A percentile compares a stretch with the other conserved stretches of the same genome.
Conservation (phyloP, 53 echinoderm and acorn worm genomes). For the Temnopleurus reevesii region DNA sequence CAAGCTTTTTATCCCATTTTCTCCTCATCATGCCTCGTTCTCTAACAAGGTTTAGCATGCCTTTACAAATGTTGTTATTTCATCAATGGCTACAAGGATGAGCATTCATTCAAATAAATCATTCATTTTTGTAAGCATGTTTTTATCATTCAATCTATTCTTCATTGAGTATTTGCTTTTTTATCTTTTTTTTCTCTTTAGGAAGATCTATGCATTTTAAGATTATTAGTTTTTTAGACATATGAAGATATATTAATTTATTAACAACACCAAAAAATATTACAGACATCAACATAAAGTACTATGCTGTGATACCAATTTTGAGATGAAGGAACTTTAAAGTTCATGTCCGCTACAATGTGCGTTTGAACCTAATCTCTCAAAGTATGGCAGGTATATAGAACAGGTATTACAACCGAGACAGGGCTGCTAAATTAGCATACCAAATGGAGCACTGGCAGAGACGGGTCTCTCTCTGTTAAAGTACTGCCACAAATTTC, state of each 20-base stretch:
- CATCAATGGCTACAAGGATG: background rate
- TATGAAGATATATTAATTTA: no score
- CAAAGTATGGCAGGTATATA: background rate
- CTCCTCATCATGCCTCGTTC: background rate
- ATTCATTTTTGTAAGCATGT: background rate
- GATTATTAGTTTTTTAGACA: no score
- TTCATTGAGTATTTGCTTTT: background rate
- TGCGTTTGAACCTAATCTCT: background rate
- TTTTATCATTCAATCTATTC: background rate
- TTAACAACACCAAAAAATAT: no score
- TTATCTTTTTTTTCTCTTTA: no score
- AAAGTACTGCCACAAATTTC: slow-evolving; percentile 18
- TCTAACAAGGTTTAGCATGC: background rate
- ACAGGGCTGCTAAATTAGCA: slow-evolving; percentile 21
- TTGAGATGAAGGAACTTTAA: slow-evolving; percentile 20
- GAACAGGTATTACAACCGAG: slow-evolving; percentile 17
- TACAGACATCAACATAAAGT: no score
- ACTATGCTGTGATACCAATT: background rate
- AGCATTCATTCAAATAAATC: background rate
- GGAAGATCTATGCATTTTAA: no score
- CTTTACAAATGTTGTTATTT: background rate
- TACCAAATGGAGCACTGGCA: slow-evolving; percentile 30
- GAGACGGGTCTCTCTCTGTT: background rate
- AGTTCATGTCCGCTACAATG: slow-evolving; percentile 28
- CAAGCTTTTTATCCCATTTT: slow-evolving; percentile 10